Conservation (phyloP, 2,888 invertebrate genomes). For the Eupsilia transversa region DNA sequence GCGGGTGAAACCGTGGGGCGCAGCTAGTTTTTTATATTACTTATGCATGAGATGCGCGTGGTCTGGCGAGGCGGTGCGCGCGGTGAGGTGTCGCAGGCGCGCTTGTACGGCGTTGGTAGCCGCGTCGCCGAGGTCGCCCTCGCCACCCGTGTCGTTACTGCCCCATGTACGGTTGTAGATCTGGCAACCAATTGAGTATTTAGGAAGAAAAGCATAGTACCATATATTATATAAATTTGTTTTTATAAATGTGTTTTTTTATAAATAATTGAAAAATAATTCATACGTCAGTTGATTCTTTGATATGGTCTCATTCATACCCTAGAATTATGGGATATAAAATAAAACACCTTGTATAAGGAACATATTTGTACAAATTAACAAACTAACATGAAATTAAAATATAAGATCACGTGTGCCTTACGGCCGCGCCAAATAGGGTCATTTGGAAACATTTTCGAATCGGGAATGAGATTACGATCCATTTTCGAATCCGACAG, state of each 20-base stretch:
- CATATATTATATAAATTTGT: no score
- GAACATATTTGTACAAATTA: neutral
- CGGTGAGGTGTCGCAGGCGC: conserved; percentile 80
- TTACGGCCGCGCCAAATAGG: neutral
- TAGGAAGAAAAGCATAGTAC: neutral
- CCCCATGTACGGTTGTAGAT: conserved; percentile 91
- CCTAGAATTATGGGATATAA: no score
- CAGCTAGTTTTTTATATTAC: no score
- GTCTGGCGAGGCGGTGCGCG: conserved; percentile 78
- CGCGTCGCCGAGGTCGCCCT: conserved; percentile 81
- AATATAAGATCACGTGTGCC: neutral
- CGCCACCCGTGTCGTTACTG: conserved; percentile 73
- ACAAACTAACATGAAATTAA: neutral
- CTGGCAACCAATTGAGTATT: conserved; percentile 75
- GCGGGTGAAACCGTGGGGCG: no score
- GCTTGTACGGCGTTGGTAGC: conserved; percentile 81
- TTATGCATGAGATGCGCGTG: conserved; percentile 88
- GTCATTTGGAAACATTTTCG: neutral
- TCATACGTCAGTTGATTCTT: no score
- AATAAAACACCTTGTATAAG: no score
- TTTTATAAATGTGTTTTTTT: no score
- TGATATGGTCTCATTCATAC: no score
- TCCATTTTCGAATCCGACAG: neutral
- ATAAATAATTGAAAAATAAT: no score
- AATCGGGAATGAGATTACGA: neutral